These are phyloP conservation scores for Brachyalestes nurse DNA, from an alignment of 2,797 vertebrate genomes.

Conservation along the genomic window DNA sequence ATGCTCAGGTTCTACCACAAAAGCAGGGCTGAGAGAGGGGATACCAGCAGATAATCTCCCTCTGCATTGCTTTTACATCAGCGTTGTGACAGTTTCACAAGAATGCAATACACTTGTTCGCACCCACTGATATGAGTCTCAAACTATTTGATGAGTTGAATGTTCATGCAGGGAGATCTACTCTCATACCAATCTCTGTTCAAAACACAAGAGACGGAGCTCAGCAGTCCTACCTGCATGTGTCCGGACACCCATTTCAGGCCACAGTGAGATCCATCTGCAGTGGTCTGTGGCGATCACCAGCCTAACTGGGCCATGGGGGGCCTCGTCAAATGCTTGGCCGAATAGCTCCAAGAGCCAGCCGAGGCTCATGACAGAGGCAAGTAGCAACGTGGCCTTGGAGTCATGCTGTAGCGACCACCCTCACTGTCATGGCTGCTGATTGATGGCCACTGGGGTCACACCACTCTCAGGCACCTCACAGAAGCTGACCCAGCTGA, in stretches of 20 bases:
- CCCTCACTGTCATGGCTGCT: constrained; percentile 67
- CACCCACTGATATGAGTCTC: not conserved
- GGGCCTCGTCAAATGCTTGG: constrained; percentile 50
- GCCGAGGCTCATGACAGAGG: constrained; percentile 69
- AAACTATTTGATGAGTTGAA: not conserved
- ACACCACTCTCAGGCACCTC: constrained; percentile 58
- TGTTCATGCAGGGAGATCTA: not conserved
- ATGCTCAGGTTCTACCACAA: constrained; percentile 39
- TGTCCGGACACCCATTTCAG: constrained; percentile 1
- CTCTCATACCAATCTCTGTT: not conserved
- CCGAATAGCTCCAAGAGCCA: constrained; percentile 64
- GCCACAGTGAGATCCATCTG: constrained; percentile 1
- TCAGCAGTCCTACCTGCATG: constrained; percentile 20
- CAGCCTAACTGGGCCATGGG: constrained; percentile 46
- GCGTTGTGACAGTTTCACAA: not conserved
- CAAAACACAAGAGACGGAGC: constrained; percentile 4
- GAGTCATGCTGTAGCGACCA: constrained; percentile 66
- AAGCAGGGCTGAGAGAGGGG: constrained; percentile 42
- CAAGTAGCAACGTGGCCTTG: constrained; percentile 72
- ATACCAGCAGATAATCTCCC: constrained; percentile 38
- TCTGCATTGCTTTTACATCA: not conserved
- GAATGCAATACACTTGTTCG: not conserved
- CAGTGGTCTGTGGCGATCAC: constrained; percentile 26
- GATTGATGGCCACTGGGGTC: constrained; percentile 72
- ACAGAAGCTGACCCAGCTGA: constrained; percentile 63